Percentiles rank a stretch among this genome's conserved stretches.
Evolutionary conservation across 2,113 vertebrate genomes (phyloP).

Genomic region (Thinocorus orbignyianus): DNA sequence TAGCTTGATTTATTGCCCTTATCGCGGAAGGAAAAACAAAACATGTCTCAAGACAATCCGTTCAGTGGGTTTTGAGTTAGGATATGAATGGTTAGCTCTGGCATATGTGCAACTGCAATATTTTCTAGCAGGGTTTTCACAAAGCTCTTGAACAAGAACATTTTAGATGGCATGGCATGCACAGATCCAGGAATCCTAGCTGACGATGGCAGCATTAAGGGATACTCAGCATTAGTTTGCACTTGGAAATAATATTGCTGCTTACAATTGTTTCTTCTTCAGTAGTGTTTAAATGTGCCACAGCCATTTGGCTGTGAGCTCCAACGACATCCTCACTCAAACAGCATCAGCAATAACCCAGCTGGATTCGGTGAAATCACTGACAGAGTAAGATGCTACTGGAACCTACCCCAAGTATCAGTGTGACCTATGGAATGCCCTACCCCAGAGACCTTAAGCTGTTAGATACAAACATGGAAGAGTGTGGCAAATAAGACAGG

Average conservation of each 20-base stretch:
- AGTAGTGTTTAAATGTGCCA: background rate
- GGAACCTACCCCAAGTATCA: background rate
- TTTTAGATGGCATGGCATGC: background rate
- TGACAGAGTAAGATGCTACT: background rate
- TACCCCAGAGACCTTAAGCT: background rate
- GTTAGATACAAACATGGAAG: background rate
- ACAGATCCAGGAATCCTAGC: background rate
- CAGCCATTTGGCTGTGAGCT: background rate
- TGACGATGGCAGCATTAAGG: background rate
- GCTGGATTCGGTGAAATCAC: background rate
- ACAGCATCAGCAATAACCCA: background rate
- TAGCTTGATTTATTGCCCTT: conserved; percentile 51
- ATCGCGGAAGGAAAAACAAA: conserved; percentile 29
- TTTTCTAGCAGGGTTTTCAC: background rate
- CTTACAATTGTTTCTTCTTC: background rate
- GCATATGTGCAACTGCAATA: background rate
- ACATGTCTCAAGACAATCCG: background rate
- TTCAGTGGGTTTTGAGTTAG: conserved; percentile 10
- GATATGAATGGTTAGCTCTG: background rate
- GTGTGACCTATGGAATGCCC: background rate
- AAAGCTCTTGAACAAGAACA: background rate
- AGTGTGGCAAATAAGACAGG: background rate
- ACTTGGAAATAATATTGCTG: background rate
- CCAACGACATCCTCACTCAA: background rate
- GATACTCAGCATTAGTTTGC: background rate